phyloP scores from a whole-genome alignment of 2,113 vertebrate species.

The Seriola rivoliana region DNA sequence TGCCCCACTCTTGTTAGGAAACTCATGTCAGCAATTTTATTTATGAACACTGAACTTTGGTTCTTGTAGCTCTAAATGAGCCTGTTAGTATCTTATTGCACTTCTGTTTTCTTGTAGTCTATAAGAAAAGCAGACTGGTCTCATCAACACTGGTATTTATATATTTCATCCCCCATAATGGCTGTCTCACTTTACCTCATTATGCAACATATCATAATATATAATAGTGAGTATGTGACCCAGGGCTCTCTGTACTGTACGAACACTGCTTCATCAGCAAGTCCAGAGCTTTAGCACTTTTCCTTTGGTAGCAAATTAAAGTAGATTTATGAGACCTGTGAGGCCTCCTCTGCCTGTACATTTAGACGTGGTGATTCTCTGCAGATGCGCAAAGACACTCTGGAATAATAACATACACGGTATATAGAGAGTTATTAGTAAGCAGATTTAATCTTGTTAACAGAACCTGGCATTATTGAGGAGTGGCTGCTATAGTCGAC shows the following conservation, averaged over 20 bases:
- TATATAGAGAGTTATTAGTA: background rate
- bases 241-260: background rate
- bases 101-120: background rate
- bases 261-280: conserved; percentile 23
- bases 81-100: background rate
- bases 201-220: background rate
- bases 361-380: background rate
- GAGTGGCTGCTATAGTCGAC: background rate
- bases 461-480: background rate
- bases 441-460: conserved; percentile 3
- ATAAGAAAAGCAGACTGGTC: background rate
- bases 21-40: background rate
- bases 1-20: background rate
- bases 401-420: background rate
- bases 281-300: background rate
- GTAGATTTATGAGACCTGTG: conserved; percentile 16
- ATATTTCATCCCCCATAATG: background rate
- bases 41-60: background rate
- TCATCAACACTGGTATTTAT: background rate
- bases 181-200: background rate
- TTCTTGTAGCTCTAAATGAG: background rate
- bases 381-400: conserved; percentile 3
- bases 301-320: conserved; percentile 36
- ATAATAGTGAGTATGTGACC: background rate
- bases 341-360: background rate